phyloP scores from a whole-genome alignment of 2,113 vertebrate genomes.

The Megalops atlanticus region DNA sequence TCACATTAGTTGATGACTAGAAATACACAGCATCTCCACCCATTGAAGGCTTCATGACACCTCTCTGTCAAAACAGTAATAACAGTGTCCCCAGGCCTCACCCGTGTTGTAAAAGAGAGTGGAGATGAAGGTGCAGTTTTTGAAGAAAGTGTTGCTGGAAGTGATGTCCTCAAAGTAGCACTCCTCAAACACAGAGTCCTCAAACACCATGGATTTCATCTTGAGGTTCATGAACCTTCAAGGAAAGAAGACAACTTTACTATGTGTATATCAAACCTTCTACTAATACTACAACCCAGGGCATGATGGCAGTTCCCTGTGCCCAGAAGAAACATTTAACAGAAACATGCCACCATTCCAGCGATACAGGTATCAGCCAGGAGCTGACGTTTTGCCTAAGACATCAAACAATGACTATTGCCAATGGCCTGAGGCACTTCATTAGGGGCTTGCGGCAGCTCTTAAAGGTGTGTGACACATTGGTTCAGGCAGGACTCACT shows the following conservation, averaged over 20 bases:
- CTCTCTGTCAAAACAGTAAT: neutral
- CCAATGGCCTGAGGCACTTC: neutral
- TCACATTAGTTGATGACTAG: too few relatives aligned
- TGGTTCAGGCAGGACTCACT: constrained; percentile 67
- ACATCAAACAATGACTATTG: neutral
- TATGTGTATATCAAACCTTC: neutral
- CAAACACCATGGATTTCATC: constrained; percentile 92
- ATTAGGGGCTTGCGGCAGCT: neutral
- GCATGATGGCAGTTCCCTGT: neutral
- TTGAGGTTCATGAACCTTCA: constrained; percentile 89
- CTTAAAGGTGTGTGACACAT: neutral
- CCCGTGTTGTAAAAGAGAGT: constrained; percentile 97
- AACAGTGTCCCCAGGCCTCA: constrained; percentile 47
- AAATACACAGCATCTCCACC: too few relatives aligned
- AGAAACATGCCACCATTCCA: neutral
- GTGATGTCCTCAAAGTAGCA: constrained; percentile 97
- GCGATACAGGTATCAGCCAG: neutral
- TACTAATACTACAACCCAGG: neutral
- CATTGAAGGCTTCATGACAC: neutral
- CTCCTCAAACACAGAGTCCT: constrained; percentile 93
- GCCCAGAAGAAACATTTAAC: neutral
- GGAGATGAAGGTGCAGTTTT: constrained; percentile 93
- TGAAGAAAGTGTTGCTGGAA: constrained; percentile 96
- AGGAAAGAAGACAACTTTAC: neutral
- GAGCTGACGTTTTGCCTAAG: neutral